phyloP scores from a whole-genome alignment of 2,113 vertebrate species.

The Cynoglossus semilaevis region DNA sequence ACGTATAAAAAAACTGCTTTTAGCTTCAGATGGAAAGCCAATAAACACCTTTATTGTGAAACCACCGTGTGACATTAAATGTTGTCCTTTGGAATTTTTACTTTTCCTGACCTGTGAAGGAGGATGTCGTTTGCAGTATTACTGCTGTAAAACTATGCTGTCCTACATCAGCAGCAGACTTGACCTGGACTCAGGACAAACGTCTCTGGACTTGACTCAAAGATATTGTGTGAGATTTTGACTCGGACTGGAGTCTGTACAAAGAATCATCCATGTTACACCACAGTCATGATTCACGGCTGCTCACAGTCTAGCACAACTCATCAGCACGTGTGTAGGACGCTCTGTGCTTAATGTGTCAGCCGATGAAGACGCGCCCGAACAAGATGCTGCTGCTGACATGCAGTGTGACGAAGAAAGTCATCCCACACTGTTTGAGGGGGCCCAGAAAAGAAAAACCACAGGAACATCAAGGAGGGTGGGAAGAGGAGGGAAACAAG shows the following conservation, averaged over 20 bases:
- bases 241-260: not conserved
- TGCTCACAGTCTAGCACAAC: constrained; percentile 39
- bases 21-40: no score
- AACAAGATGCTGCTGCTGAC: constrained; percentile 59
- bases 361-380: constrained; percentile 38
- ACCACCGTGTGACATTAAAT: no score
- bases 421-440: constrained; percentile 43
- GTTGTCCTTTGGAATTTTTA: no score
- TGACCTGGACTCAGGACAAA: no score
- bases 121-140: no score
- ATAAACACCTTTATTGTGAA: no score
- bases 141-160: no score
- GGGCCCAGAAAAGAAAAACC: constrained; percentile 23
- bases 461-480: constrained; percentile 14
- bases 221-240: not conserved
- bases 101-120: no score
- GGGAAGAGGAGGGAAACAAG: not conserved
- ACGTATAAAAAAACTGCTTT: not conserved
- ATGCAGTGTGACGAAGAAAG: constrained; percentile 30
- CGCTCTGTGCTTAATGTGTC: constrained; percentile 34
- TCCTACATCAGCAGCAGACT: no score
- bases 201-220: not conserved
- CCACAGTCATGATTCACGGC: constrained; percentile 7
- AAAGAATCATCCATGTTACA: not conserved
- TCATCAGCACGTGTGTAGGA: constrained; percentile 49